phyloP scores from a whole-genome alignment of 35 echinoderm and acorn worm genomes.

The Heliocidaris tuberculata region DNA sequence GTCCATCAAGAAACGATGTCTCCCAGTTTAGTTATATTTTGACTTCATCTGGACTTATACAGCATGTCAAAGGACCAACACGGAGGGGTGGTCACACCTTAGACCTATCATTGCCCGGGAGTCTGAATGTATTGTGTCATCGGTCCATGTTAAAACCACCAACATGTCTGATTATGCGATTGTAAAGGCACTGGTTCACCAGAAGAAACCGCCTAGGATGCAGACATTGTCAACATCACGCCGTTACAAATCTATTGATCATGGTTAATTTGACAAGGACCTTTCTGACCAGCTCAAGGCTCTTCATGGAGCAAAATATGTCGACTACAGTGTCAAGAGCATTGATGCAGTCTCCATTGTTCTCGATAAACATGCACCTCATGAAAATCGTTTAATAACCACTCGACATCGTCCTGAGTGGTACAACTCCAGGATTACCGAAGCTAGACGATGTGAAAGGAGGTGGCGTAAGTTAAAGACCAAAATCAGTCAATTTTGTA shows the following conservation, averaged over 20 bases:
- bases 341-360: not conserved
- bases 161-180: too few relatives aligned
- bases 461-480: not conserved
- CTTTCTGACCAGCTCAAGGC: not conserved
- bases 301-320: not conserved
- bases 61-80: not conserved
- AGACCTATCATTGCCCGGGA: not conserved
- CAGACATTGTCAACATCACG: not conserved
- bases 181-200: not conserved
- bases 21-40: too few relatives aligned
- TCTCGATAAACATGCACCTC: too few relatives aligned
- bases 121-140: not conserved
- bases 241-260: not conserved
- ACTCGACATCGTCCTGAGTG: not conserved
- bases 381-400: not conserved
- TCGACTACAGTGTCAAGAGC: not conserved
- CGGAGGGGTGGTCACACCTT: not conserved
- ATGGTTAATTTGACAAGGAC: not conserved
- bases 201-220: not conserved
- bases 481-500: too few relatives aligned
- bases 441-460: not conserved
- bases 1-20: too few relatives aligned
- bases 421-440: not conserved
- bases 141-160: not conserved
- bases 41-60: too few relatives aligned